These are phyloP conservation scores for Lasioglossum lativentre DNA, from an alignment of 2,888 invertebrate species.

Conservation along the genomic window DNA sequence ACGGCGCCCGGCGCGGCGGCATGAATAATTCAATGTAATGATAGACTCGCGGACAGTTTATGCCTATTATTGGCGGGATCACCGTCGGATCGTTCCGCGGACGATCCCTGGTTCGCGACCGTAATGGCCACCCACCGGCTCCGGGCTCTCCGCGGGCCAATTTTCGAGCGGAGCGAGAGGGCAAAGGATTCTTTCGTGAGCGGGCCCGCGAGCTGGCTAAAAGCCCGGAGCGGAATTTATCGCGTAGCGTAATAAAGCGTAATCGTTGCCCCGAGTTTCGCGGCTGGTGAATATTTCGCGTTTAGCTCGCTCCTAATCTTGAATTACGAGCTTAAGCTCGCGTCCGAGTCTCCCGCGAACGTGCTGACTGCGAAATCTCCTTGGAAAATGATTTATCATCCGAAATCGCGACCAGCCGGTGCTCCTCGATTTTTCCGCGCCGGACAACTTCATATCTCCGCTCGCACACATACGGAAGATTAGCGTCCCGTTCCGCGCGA, in stretches of 20 bases:
- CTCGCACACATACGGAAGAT: background rate
- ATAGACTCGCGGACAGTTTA: slow-evolving; percentile 37
- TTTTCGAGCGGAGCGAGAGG: background rate
- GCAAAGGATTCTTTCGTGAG: background rate
- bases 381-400: background rate
- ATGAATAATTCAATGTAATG: slow-evolving; percentile 54
- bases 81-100: slow-evolving; percentile 26
- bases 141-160: slow-evolving; percentile 9
- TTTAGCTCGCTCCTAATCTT: slow-evolving; percentile 1
- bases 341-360: background rate
- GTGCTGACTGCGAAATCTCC: background rate
- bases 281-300: background rate
- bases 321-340: background rate
- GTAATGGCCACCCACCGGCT: slow-evolving; percentile 20
- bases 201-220: background rate
- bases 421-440: background rate
- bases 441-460: background rate
- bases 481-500: background rate
- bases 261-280: slow-evolving; percentile 6
- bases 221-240: slow-evolving; percentile 27
- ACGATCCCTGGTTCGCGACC: background rate
- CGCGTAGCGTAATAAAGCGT: slow-evolving; percentile 27
- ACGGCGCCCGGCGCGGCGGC: slow-evolving; percentile 1
- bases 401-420: background rate
- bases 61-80: slow-evolving; percentile 42